Evolutionary conservation across 2,888 invertebrate genomes (phyloP).

Genomic region (Selenia dentaria): DNA sequence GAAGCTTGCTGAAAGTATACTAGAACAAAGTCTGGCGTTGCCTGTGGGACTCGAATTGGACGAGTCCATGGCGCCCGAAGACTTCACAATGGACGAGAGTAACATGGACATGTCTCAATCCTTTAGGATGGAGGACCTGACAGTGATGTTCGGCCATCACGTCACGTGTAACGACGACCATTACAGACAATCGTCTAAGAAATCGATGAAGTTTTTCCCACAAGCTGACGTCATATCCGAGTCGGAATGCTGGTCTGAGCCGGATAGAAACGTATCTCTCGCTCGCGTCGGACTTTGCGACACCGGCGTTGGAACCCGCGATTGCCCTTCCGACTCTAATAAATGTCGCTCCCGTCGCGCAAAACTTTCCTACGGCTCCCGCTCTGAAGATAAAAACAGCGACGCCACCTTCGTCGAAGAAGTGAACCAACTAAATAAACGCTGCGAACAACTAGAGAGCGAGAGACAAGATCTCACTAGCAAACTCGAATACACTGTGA

Average conservation of each 20-base stretch:
- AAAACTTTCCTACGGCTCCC: constrained; percentile 68
- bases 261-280: constrained; percentile 91
- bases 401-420: constrained; percentile 84
- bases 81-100: constrained; percentile 75
- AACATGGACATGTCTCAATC: constrained; percentile 73
- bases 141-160: constrained; percentile 79
- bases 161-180: constrained; percentile 57
- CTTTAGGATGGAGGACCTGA: constrained; percentile 73
- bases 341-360: constrained; percentile 67
- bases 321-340: constrained; percentile 61
- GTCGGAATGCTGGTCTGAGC: constrained; percentile 95
- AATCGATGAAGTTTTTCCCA: constrained; percentile 51
- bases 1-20: constrained; percentile 74
- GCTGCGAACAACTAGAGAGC: constrained; percentile 58
- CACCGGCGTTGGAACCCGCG: constrained; percentile 55
- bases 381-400: constrained; percentile 73
- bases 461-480: constrained; percentile 73
- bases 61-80: constrained; percentile 75
- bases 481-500: constrained; percentile 61
- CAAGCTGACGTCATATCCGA: constrained; percentile 82
- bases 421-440: constrained; percentile 65
- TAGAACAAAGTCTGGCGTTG: constrained; percentile 77
- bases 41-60: constrained; percentile 77
- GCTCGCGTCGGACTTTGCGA: constrained; percentile 89
- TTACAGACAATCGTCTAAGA: constrained; percentile 46